Base-by-base conservation (phyloP, 2,113 vertebrate species). In the Rhinogobius similis region DNA sequence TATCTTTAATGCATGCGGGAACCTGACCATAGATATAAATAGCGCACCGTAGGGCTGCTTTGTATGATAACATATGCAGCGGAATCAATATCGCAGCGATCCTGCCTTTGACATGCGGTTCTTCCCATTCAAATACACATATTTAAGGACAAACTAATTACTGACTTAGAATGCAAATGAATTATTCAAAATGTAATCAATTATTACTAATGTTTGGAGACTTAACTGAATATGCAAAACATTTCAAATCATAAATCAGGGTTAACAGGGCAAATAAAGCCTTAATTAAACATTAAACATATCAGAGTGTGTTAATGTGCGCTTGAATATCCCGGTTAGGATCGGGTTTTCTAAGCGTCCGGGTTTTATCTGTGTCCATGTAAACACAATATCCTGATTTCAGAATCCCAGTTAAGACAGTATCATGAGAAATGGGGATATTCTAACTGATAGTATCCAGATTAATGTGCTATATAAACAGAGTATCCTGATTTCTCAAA, bases 1-100 rank as follows among this genome's bases (percentile, higher is more conserved):
- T 83, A 88, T 91, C 67, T 90, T 89, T 91, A 78, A 88, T 87
- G 86, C 79, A 88, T 76, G 84, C 82, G 85, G 83, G 84, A 89
- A 91, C 70, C 73, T 70, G 76, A 78, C 80, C 36, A 3, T 27
- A 39, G 74, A 70, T 83, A 89, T 81, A 87, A 85, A 86, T 80
- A 87, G 80, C 46, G 69, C 18, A 38, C 14, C 36, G 61, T 20
- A 48, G 70, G 16, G 48, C 66, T 68, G 29, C 38, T 43, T 62
- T 36, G 43, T 62, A 71, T 68, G 67, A 59, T 63, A 76, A 66
- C 41, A 64, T 21, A 58, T 65, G 56, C 36, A 41, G 68, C 48
- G 75, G 67, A 75, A 75, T 83, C 64, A 41, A 50, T 48, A 67
- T 36, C 62, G 71, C 26, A 38, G 36, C 20, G 10, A 11, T 43